A percentile compares a stretch with the other conserved stretches of the same genome.
phyloP scores from a whole-genome alignment of 2,888 invertebrate genomes.

The Gastrophysa polygoni region DNA sequence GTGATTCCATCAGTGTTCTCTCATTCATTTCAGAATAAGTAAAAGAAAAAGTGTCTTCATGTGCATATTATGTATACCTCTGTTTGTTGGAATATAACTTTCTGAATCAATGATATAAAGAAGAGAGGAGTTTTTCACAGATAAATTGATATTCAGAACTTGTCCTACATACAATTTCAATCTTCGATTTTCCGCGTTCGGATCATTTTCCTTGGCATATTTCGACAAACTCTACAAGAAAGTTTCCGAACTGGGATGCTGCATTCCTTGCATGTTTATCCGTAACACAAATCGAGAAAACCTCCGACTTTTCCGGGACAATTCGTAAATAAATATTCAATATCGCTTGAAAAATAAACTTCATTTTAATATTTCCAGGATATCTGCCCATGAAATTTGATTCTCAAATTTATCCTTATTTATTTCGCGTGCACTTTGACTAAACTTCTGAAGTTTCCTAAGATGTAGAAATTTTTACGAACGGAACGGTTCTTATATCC shows the following conservation, averaged over 20 bases:
- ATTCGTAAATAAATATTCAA: slow-evolving; percentile 28
- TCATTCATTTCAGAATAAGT: too few relatives aligned
- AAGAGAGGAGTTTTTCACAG: background rate
- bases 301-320: slow-evolving; percentile 17
- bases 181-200: background rate
- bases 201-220: slow-evolving; percentile 1
- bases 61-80: too few relatives aligned
- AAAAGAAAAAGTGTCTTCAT: too few relatives aligned
- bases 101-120: background rate
- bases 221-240: background rate
- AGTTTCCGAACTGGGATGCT: background rate
- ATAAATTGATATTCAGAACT: background rate
- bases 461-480: background rate
- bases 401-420: slow-evolving; percentile 22
- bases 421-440: slow-evolving; percentile 25
- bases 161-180: slow-evolving; percentile 1
- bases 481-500: slow-evolving; percentile 11
- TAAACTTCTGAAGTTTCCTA: slow-evolving; percentile 23
- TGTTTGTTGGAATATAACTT: too few relatives aligned
- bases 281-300: background rate
- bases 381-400: slow-evolving; percentile 25
- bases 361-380: slow-evolving; percentile 26
- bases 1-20: too few relatives aligned
- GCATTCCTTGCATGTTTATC: slow-evolving; percentile 1
- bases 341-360: slow-evolving; percentile 23